Evolutionary conservation across 2,797 vertebrate species (phyloP).

Genomic region (Chiloscyllium punctatum): DNA sequence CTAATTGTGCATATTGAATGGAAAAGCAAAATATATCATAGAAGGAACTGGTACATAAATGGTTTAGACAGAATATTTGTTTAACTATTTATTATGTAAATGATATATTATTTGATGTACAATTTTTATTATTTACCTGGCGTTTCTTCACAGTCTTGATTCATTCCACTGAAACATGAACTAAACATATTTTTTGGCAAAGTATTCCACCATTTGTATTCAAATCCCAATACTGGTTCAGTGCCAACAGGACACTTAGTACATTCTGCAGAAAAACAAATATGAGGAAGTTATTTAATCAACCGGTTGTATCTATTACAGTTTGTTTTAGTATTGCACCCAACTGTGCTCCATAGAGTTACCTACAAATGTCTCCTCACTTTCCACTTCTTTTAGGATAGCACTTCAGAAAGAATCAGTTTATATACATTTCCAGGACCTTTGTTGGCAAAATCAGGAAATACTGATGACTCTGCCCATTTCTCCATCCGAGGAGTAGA

Average conservation of each 20-base stretch:
- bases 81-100: background rate
- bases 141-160: constrained; percentile 64
- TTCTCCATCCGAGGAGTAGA: background rate
- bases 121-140: constrained; percentile 59
- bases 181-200: constrained; percentile 87
- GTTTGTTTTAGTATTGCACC: background rate
- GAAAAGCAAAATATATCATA: background rate
- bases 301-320: background rate
- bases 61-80: background rate
- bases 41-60: background rate
- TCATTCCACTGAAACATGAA: constrained; percentile 63
- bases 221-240: constrained; percentile 72
- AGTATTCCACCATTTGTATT: constrained; percentile 97
- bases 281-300: constrained; percentile 27
- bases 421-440: background rate
- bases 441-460: background rate
- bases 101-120: background rate
- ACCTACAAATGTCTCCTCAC: background rate
- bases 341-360: background rate
- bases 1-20: background rate
- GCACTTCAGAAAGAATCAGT: background rate
- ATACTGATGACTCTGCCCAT: background rate
- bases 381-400: background rate
- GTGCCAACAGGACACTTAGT: constrained; percentile 75
- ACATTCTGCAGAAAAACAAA: constrained; percentile 61